These are phyloP conservation scores for Recurvirostra avosetta DNA, from an alignment of 2,113 vertebrate genomes.

Conservation along the genomic window DNA sequence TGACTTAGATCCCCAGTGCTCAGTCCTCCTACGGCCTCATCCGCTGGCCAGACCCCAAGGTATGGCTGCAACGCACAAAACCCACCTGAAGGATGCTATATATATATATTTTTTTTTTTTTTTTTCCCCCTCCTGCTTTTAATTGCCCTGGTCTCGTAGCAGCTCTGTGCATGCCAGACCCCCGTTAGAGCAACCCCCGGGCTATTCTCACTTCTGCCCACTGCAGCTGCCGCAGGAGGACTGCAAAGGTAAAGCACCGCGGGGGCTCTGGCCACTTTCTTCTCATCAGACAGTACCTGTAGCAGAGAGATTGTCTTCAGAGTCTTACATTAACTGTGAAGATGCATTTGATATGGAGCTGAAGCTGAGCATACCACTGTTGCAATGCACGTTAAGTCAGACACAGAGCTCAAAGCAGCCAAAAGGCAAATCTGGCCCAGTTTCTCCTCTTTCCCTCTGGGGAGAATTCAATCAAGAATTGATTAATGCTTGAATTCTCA, in stretches of 20 bases:
- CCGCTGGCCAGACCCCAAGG: not conserved
- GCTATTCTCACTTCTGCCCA: not conserved
- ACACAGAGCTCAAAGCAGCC: constrained; percentile 3
- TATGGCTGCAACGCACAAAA: not conserved
- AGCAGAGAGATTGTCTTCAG: not conserved
- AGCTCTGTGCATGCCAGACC: not conserved
- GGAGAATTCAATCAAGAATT: constrained; percentile 58
- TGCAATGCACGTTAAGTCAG: not conserved
- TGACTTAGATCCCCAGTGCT: not conserved
- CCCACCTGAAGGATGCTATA: too few species aligned
- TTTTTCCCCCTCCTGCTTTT: not conserved
- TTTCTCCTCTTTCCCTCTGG: constrained; percentile 50
- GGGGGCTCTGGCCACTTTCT: not conserved
- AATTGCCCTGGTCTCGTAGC: not conserved
- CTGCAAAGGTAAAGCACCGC: not conserved
- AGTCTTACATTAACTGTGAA: not conserved
- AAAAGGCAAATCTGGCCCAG: constrained; percentile 54
- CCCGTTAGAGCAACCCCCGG: not conserved
- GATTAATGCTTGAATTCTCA: constrained; percentile 67
- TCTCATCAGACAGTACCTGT: not conserved
- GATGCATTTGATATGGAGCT: not conserved
- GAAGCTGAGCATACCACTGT: not conserved
- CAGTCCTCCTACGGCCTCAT: not conserved
- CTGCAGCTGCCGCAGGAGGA: not conserved
- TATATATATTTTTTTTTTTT: too few species aligned